Evolutionary conservation across 2,113 vertebrate species (phyloP).

Genomic region (Muntiacus muntjak): DNA sequence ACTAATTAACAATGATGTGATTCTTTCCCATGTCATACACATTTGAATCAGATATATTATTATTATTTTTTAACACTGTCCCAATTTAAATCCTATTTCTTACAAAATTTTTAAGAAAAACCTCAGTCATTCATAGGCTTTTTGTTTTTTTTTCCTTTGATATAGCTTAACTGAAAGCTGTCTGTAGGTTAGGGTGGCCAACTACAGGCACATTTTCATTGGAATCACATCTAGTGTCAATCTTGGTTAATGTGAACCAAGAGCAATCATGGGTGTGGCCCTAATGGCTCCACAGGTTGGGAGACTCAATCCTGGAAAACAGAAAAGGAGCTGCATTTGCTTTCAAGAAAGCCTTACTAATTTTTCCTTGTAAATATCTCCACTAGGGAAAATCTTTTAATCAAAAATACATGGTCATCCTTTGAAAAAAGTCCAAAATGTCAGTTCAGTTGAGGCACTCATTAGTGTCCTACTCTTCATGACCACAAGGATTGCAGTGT

Average conservation of each 20-base stretch:
- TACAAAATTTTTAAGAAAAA: not conserved
- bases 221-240: not conserved
- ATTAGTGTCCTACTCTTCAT: not conserved
- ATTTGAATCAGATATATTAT: not conserved
- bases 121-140: not conserved
- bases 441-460: not conserved
- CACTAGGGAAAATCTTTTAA: not conserved
- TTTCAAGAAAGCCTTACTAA: not conserved
- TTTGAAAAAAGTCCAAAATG: not conserved
- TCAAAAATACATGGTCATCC: not conserved
- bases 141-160: not conserved
- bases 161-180: not conserved
- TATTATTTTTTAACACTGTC: not conserved
- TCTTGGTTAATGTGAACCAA: not conserved
- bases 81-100: not conserved
- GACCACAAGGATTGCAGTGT: not conserved
- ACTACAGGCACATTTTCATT: not conserved
- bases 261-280: not conserved
- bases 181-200: not conserved
- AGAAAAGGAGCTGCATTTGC: not conserved
- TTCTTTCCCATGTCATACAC: not conserved
- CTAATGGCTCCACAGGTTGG: not conserved
- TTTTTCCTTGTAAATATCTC: not conserved
- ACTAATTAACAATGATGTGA: not conserved
- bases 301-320: not conserved